Evolutionary conservation across 2,797 vertebrate genomes (phyloP), one percentile per base, ranked within the genome.

Genomic region (Melanotaenia maccullochi): DNA sequence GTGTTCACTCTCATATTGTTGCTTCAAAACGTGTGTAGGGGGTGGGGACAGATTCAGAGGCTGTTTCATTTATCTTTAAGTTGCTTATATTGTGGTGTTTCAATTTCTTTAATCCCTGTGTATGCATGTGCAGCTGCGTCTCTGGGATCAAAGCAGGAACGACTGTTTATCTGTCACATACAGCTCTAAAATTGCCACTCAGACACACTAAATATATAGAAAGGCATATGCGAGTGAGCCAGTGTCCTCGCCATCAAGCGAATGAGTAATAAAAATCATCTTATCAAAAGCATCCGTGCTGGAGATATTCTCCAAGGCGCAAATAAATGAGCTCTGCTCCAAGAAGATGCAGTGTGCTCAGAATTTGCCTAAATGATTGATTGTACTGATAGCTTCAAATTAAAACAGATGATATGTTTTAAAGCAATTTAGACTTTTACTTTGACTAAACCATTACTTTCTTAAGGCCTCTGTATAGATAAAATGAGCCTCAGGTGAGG

Each of bases 241-340:
- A 60, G 36, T 58, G 71, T 69, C 25, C 63, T 65, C 3, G 1
- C 68, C 30, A 65, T 67, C 13, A 18, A 85, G 32, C 42, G 38
- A 74, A 71, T n/a, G 62, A 60, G 74, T 62, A 75, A 79, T 82
- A 78, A 78, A 90, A 79, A 60, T 42, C 67, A 70, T 76, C 58
- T 52, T 49, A 78, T 82, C 75, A 73, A 77, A 73, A 58, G 55
- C 49, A 59, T 68, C 51, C 6, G 0, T 1, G 38, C 57, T 35
- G 76, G 60, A 57, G 54, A 68, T 59, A 55, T 58, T 76, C 79
- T 82, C 76, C 0, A 6, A 71, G 83, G 73, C 42, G 47, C 47
- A 71, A 80, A 77, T 71, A 74, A 84, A 86, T 75, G 58, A 88
- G 66, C 72, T 87, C 59, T 67, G 77, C 63, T 79, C 54, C 64